phyloP scores from a whole-genome alignment of 2,797 vertebrate genomes.

The Manis javanica region DNA sequence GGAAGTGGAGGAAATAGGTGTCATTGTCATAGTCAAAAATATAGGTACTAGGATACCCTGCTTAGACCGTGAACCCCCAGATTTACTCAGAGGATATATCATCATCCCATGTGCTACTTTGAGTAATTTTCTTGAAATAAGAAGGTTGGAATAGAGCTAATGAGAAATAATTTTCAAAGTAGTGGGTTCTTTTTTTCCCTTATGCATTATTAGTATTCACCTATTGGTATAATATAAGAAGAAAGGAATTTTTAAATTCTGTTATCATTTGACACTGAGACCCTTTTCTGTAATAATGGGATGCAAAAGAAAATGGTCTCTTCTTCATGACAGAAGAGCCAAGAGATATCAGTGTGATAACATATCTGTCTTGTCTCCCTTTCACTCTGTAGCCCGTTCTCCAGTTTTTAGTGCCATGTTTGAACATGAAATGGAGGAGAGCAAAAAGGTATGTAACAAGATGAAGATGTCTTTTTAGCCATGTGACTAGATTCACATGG shows the following conservation, averaged over 20 bases:
- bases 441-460: conserved; percentile 91
- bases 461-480: neutral
- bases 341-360: conserved; percentile 14
- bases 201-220: conserved; percentile 37
- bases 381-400: conserved; percentile 90
- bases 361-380: conserved; percentile 45
- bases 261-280: conserved; percentile 6
- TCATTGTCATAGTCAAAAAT: conserved; percentile 8
- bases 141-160: conserved; percentile 20
- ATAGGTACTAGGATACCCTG: neutral
- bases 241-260: conserved; percentile 52
- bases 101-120: neutral
- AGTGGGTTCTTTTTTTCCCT: neutral
- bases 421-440: conserved; percentile 96
- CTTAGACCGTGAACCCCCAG: neutral
- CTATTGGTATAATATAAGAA: neutral
- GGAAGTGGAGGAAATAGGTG: neutral
- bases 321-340: neutral
- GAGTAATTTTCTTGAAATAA: conserved; percentile 38
- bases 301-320: neutral
- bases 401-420: conserved; percentile 97
- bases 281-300: neutral
- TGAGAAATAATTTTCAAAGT: conserved; percentile 55
- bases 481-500: neutral
- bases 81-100: neutral